These are phyloP conservation scores for Saimiri boliviensis DNA, from an alignment of 2,113 vertebrate genomes.

Conservation along the genomic window DNA sequence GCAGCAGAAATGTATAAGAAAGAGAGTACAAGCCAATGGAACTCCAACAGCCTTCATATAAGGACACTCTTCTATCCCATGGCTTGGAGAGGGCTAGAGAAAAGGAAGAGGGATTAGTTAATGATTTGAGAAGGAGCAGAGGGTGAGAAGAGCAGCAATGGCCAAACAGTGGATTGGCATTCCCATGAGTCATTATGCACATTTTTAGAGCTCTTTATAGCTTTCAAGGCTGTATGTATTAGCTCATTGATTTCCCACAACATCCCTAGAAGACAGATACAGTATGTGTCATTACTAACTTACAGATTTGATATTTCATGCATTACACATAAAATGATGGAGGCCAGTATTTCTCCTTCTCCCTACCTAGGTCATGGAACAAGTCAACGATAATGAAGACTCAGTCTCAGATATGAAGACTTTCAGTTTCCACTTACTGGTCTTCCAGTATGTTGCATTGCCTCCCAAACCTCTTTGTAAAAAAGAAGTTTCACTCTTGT, in stretches of 20 bases:
- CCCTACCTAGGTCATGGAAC: background rate
- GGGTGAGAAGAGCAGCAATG: background rate
- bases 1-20: background rate
- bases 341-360: too few relatives aligned
- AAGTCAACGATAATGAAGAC: background rate
- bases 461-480: background rate
- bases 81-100: background rate
- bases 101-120: background rate
- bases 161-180: rapidly evolving
- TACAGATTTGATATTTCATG: background rate
- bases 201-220: background rate
- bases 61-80: background rate
- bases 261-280: background rate
- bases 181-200: background rate
- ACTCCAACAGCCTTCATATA: background rate
- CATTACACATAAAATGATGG: background rate
- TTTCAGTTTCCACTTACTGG: background rate
- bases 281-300: background rate
- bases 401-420: background rate
- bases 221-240: background rate
- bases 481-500: too few relatives aligned
- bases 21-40: background rate
- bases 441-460: rapidly evolving
- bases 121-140: background rate
- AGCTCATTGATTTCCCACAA: background rate